Base-by-base conservation (phyloP, 2,797 vertebrate genomes). In the Hoplostethus mediterraneus region DNA sequence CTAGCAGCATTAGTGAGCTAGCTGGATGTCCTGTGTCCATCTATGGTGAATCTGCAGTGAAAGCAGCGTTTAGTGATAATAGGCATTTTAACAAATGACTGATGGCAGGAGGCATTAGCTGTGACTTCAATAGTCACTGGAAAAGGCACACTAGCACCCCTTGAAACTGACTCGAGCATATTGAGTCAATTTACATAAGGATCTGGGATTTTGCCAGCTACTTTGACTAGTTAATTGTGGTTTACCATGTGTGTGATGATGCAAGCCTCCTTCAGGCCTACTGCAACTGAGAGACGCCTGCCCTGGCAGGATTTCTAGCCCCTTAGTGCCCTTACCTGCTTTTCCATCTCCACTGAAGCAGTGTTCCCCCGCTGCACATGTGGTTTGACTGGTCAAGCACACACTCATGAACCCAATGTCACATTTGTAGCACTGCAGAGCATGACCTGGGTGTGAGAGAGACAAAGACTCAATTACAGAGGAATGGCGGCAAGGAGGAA, bases 341-440 rank as follows among this genome's bases (percentile, higher is more conserved):
- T 0, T 38, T 0, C 91, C 94, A 0, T 4, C 0, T 1, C 93
- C 94, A 11, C n/a, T 89, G 84, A 2, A 95, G 78, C 94, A 95
- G 0, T 0, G 53, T 4, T 93, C 30, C 0, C 42, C 75, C 0
- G 0, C 0, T 0, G 0, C 0, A 57, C 94, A 95, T 0, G 42
- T 79, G 0, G 0, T 2, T 40, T 60, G 0, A 0, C 16, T 1
- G 9, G 92, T 94, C 0, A 66, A 0, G 65, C 94, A 94, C 48
- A 94, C 0, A 0, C 2, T 0, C 4, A 33, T 14, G 0, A 95
- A 0, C 10, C 93, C 94, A 0, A 94, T 0, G 0, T 3, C 0
- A 61, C 94, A 95, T 0, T 92, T 11, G 79, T 94, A 95, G 81
- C 94, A 95, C 44, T 71, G 0, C 36, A 95, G 85, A 5, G 85